A percentile compares a stretch with the other conserved stretches of the same genome.
These are phyloP conservation scores for Tachypleus tridentatus DNA, from an alignment of 1,140 invertebrate species.

Conservation along the genomic window DNA sequence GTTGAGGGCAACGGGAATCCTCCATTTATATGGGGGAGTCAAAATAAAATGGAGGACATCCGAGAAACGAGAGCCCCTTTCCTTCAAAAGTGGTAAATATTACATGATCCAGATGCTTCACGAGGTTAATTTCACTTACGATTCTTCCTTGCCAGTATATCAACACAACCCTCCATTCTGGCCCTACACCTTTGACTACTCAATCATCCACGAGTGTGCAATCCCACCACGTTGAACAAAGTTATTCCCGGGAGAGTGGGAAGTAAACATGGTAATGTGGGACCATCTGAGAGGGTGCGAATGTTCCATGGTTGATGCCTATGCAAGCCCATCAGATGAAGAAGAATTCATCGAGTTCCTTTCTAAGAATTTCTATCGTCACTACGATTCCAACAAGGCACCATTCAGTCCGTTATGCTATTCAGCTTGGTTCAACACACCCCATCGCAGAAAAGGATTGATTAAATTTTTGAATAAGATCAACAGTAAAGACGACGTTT, in stretches of 20 bases:
- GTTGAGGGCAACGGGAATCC: no score
- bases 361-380: slow-evolving; percentile 85
- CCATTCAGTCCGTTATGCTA: slow-evolving; percentile 89
- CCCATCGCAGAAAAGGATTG: slow-evolving; percentile 86
- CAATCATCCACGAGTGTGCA: slow-evolving; percentile 87
- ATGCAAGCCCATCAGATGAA: slow-evolving; percentile 72
- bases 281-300: slow-evolving; percentile 52
- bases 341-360: slow-evolving; percentile 90
- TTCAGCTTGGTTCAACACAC: slow-evolving; percentile 86
- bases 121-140: slow-evolving; percentile 85
- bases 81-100: slow-evolving; percentile 76
- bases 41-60: slow-evolving; percentile 84
- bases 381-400: slow-evolving; percentile 83
- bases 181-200: slow-evolving; percentile 84
- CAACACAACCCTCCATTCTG: slow-evolving; percentile 80
- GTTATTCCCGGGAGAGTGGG: slow-evolving; percentile 48
- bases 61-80: slow-evolving; percentile 84
- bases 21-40: slow-evolving; percentile 50
- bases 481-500: slow-evolving; percentile 78
- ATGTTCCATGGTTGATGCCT: slow-evolving; percentile 95
- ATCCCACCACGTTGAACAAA: slow-evolving; percentile 82
- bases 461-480: slow-evolving; percentile 82
- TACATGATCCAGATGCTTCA: slow-evolving; percentile 93
- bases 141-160: slow-evolving; percentile 83
- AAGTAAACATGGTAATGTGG: slow-evolving; percentile 69